Base-by-base conservation (phyloP, 2,113 vertebrate genomes). In the Electrona antarctica region DNA sequence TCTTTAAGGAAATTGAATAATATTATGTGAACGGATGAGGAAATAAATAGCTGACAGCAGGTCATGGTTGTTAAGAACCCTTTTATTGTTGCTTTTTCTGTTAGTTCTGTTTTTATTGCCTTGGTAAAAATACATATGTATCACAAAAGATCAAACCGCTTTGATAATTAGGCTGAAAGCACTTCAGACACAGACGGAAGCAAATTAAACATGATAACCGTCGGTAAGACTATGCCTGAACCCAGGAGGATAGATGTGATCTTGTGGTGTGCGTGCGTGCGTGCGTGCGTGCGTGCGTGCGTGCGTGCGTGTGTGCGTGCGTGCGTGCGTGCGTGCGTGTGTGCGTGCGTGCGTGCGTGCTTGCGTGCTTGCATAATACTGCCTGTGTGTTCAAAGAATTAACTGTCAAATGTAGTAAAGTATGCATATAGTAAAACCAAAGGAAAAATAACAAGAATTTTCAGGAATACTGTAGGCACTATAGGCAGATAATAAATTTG, bases 181-280 rank as follows among this genome's bases (percentile, higher is more conserved):
- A 76, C 75, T 14, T 10, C 65, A 78, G 33, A 83, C 71, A 15
- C 76, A 77, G 74, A 82, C 65, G 73, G 72, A 85, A 85, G 66
- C 80, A 90, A 88, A 88, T 86, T 76, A 86, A 86, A 90, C 77
- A 82, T 82, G 74, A 84, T 87, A 84, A 82, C 68, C 47, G 56
- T 64, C 10, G 45, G 51, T 77, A 62, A 71, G 64, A 52, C 58
- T 69, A 54, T 57, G 60, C 51, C 52, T 59, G 76, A 66, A 69
- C n/a, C 61, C 70, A 60, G 69, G 74, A 70, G 75, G 64, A 72
- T 81, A 33, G 79, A 62, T 21, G 21, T 21, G 21, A 21, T 21
- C 21, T 21, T 21, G 21, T 21, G 21, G 21, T 21, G 70, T 73
- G 69, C 2, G 50, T 13, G 62, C 77, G 63, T 72, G 75, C 74